Conservation (phyloP, 1,140 invertebrate genomes). For the Drosophila bipectinata region DNA sequence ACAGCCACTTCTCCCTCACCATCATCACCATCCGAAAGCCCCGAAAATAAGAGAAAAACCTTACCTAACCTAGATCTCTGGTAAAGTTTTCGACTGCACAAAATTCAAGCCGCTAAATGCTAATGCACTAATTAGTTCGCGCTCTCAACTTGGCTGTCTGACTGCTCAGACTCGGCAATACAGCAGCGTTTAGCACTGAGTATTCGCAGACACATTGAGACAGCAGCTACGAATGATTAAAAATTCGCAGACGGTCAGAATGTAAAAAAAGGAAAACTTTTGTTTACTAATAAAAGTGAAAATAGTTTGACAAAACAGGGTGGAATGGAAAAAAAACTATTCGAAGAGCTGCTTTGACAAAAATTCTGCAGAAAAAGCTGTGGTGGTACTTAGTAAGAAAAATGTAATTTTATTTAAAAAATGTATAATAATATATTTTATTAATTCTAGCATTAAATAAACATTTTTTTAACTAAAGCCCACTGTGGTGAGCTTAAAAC, state of each 20-base stretch:
- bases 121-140: conserved; percentile 76
- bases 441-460: not conserved
- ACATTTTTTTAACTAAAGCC: not conserved
- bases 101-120: conserved; percentile 52
- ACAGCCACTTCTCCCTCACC: not conserved
- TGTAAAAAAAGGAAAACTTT: conserved; percentile 30
- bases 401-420: no score
- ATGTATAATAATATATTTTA: no score
- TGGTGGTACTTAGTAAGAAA: not conserved
- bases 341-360: not conserved
- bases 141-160: conserved; percentile 50
- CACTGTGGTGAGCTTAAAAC: conserved; percentile 13
- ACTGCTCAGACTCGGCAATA: conserved; percentile 34
- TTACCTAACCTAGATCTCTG: conserved; percentile 55
- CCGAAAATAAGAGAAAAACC: conserved; percentile 12
- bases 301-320: conserved; percentile 54
- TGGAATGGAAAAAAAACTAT: conserved; percentile 7
- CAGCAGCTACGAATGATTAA: conserved; percentile 52
- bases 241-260: conserved; percentile 65
- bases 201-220: conserved; percentile 37
- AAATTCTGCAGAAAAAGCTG: not conserved
- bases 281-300: conserved; percentile 60
- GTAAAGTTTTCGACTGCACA: conserved; percentile 48
- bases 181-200: conserved; percentile 19
- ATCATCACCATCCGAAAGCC: conserved; percentile 1